These are phyloP conservation scores for Caenorhabditis sp. DNA, from an alignment of 2,888 invertebrate genomes.

Conservation along the genomic window DNA sequence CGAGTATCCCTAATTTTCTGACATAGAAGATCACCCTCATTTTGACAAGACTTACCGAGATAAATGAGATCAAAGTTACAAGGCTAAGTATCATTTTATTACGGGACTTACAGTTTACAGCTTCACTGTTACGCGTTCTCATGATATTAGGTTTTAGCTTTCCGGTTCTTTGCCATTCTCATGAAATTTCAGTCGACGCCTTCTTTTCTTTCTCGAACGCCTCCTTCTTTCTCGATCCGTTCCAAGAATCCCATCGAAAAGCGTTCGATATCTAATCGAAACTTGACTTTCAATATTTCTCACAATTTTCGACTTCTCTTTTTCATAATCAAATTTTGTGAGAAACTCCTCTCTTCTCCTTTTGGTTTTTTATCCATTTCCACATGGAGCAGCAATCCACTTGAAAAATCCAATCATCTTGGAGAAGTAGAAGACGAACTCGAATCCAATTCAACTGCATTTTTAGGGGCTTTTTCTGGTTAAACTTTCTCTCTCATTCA, in stretches of 20 bases:
- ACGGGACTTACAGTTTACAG: too few species aligned
- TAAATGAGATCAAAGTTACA: too few species aligned
- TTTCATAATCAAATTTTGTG: slow-evolving; percentile 27
- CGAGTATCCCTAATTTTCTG: too few species aligned
- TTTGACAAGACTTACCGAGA: too few species aligned
- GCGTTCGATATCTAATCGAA: slow-evolving; percentile 29
- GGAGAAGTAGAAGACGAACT: slow-evolving; percentile 39
- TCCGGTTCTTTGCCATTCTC: background rate
- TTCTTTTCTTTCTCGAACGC: background rate
- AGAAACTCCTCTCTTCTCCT: slow-evolving; percentile 1
- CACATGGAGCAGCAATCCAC: slow-evolving; percentile 33
- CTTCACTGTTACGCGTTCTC: too few species aligned
- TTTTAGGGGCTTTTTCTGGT: slow-evolving; percentile 13
- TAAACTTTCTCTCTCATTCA: slow-evolving; percentile 44
- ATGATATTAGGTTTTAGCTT: too few species aligned
- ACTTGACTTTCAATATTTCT: slow-evolving; percentile 28
- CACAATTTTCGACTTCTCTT: slow-evolving; percentile 6
- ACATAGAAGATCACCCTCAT: too few species aligned
- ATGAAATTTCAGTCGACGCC: background rate
- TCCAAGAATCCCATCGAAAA: background rate
- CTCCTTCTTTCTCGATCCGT: background rate
- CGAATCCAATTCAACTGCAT: slow-evolving; percentile 47
- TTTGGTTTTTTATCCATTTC: slow-evolving; percentile 17
- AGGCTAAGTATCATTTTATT: too few species aligned
- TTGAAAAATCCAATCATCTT: slow-evolving; percentile 53